Conservation (phyloP, 2,888 invertebrate species). For the Leucania comma region DNA sequence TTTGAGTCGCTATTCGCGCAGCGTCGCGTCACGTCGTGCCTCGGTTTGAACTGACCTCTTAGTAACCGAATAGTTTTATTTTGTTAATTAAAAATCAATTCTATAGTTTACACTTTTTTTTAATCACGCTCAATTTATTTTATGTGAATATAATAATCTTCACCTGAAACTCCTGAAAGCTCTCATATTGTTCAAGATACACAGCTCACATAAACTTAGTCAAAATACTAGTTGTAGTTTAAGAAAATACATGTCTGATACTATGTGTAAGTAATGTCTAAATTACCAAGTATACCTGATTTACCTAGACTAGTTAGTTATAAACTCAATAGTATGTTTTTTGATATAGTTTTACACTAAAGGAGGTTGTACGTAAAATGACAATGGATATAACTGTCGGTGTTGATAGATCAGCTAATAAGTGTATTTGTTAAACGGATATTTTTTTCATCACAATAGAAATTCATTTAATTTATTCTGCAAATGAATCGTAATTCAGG, state of each 20-base stretch:
- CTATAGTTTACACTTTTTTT: background rate
- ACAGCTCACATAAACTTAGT: conserved; percentile 59
- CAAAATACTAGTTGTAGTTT: conserved; percentile 73
- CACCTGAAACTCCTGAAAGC: conserved; percentile 23
- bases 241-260: conserved; percentile 92
- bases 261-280: conserved; percentile 87
- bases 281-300: conserved; percentile 81
- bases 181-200: conserved; percentile 41
- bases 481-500: no score
- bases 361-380: conserved; percentile 7
- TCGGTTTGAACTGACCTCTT: no score
- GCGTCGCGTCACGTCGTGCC: no score
- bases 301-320: conserved; percentile 77
- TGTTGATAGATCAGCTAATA: conserved; percentile 35
- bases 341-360: conserved; percentile 67
- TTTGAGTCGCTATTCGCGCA: no score
- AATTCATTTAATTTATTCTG: background rate
- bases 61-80: no score
- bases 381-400: conserved; percentile 8
- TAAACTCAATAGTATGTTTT: conserved; percentile 72
- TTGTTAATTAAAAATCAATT: background rate
- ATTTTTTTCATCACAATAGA: background rate
- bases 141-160: background rate
- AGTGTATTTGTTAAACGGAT: background rate
- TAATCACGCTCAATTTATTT: background rate